phyloP scores from a whole-genome alignment of 1,140 invertebrate genomes.

The Listronotus oregonensis region DNA sequence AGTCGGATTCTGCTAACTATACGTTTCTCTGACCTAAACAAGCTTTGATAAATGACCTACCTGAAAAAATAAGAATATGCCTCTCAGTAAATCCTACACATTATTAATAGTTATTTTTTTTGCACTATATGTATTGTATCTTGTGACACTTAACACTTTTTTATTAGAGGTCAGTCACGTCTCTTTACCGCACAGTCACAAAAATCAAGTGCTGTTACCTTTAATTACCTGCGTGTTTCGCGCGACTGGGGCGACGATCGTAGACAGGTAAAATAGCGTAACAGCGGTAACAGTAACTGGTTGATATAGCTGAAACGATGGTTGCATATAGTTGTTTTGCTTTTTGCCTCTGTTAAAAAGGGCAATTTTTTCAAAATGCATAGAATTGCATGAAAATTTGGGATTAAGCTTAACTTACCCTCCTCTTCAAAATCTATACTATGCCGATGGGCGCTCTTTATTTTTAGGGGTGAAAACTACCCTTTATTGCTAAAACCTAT shows the following conservation, averaged over 20 bases:
- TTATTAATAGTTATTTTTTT: conserved; percentile 7
- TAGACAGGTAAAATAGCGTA: conserved; percentile 36
- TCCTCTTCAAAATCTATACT: too few relatives aligned
- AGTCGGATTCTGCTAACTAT: too few relatives aligned
- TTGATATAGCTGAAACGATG: not conserved
- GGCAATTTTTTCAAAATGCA: too few relatives aligned
- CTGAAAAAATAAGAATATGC: conserved; percentile 6
- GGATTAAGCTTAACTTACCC: too few relatives aligned
- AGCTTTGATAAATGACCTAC: not conserved
- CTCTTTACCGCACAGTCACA: conserved; percentile 35
- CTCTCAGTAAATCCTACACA: conserved; percentile 23
- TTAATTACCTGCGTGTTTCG: conserved; percentile 40
- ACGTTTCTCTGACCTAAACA: not conserved
- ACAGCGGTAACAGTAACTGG: not conserved
- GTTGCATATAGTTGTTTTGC: not conserved
- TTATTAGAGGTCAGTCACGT: conserved; percentile 36
- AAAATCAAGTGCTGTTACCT: conserved; percentile 45
- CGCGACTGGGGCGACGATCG: conserved; percentile 29
- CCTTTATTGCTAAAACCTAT: too few relatives aligned
- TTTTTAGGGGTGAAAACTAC: too few relatives aligned
- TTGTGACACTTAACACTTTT: conserved; percentile 40
- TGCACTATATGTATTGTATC: conserved; percentile 6
- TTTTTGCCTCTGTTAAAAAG: too few relatives aligned
- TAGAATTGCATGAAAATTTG: too few relatives aligned
- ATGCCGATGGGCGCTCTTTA: too few relatives aligned